Conservation (phyloP, 2,888 invertebrate genomes). For the Hypomecis atomaria region DNA sequence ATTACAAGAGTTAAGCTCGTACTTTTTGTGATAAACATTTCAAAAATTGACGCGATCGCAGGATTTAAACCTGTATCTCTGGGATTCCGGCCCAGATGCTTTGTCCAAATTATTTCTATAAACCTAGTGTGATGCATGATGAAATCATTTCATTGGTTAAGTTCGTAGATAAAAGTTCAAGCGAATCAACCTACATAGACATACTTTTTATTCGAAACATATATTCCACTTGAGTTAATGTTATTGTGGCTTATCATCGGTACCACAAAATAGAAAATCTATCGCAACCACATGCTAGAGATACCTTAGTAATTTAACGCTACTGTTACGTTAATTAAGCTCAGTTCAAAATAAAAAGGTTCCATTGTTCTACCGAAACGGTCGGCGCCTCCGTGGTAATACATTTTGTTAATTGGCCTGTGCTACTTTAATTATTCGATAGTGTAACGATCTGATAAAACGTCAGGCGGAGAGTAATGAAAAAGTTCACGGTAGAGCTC, state of each 20-base stretch:
- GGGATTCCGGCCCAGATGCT: no score
- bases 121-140: no score
- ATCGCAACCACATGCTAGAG: constrained; percentile 20
- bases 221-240: neutral
- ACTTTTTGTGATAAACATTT: no score
- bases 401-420: constrained; percentile 80
- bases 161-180: no score
- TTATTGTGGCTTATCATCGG: constrained; percentile 6
- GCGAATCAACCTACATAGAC: no score
- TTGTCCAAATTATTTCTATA: no score
- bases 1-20: no score
- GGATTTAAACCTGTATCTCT: no score
- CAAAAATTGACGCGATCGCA: no score
- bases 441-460: constrained; percentile 62
- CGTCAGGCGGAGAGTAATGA: constrained; percentile 38
- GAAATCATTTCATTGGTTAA: no score
- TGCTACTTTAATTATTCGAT: constrained; percentile 74
- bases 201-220: no score
- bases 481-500: constrained; percentile 38
- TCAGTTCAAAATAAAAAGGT: constrained; percentile 63
- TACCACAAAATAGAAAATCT: constrained; percentile 34
- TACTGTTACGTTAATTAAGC: constrained; percentile 74
- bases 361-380: constrained; percentile 48
- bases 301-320: constrained; percentile 53
- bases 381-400: constrained; percentile 54